phyloP scores from a whole-genome alignment of 2,797 vertebrate genomes.

The Pseudochirops corinnae region DNA sequence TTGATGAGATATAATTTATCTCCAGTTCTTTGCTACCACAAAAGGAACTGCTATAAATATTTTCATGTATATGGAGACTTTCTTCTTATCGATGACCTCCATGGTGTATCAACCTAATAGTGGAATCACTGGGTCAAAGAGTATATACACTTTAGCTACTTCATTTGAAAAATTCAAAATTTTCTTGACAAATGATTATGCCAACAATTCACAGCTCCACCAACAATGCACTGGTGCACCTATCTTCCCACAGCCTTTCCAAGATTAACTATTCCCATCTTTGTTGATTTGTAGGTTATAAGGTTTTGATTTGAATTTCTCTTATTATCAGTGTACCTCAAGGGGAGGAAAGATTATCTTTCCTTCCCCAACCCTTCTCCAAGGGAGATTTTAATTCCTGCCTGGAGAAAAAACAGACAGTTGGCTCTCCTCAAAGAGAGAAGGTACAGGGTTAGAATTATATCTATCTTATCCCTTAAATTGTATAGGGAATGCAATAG shows the following conservation, averaged over 20 bases:
- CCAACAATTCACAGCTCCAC: not conserved
- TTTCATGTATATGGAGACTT: not conserved
- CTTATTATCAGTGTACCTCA: not conserved
- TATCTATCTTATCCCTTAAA: not conserved
- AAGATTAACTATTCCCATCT: not conserved
- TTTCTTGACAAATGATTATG: not conserved
- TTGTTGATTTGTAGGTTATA: not conserved
- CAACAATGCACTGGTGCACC: not conserved
- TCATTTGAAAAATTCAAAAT: not conserved
- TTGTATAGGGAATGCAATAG: not conserved
- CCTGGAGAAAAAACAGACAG: not conserved
- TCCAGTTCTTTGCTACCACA: not conserved
- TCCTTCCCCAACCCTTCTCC: not conserved
- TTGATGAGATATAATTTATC: not conserved
- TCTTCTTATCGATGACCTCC: not conserved
- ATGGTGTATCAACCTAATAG: not conserved
- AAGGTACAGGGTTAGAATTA: not conserved
- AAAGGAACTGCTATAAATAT: not conserved
- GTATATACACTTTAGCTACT: not conserved
- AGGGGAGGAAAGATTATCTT: not conserved
- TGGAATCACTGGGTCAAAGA: not conserved
- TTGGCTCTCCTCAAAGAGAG: not conserved
- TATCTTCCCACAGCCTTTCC: not conserved
- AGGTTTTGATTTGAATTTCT: not conserved
- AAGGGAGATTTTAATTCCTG: not conserved